Conservation (phyloP, 2,113 vertebrate species). For the Bucco capensis region DNA sequence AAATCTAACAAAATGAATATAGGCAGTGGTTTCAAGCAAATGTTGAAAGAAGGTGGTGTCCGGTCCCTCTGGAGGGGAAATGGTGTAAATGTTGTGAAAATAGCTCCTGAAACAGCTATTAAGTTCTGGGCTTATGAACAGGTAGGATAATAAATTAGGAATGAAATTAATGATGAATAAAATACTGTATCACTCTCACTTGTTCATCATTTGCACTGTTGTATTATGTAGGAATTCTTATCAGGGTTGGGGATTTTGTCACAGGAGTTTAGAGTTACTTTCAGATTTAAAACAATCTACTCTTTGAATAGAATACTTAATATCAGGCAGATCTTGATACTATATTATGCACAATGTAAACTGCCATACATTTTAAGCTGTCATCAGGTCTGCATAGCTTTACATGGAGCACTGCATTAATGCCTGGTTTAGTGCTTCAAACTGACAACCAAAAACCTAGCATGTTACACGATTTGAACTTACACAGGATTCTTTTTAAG, state of each 20-base stretch:
- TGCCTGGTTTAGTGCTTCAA: background rate
- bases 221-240: background rate
- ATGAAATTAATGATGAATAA: background rate
- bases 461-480: background rate
- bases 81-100: slow-evolving; percentile 93
- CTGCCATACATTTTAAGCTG: background rate
- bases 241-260: background rate
- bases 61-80: slow-evolving; percentile 92
- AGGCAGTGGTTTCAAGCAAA: slow-evolving; percentile 82
- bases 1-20: slow-evolving; percentile 83
- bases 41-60: slow-evolving; percentile 88
- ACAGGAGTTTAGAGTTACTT: background rate
- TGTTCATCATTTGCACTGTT: background rate
- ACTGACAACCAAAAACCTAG: background rate
- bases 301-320: background rate
- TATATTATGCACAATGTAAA: background rate
- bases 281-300: background rate
- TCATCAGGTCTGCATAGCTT: background rate
- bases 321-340: background rate
- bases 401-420: background rate
- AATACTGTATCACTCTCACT: background rate
- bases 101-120: slow-evolving; percentile 93
- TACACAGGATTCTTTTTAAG: background rate
- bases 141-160: slow-evolving; percentile 67
- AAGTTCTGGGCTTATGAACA: slow-evolving; percentile 96